Base-by-base conservation (phyloP, 2,888 invertebrate genomes). In the Achlya flavicornis region DNA sequence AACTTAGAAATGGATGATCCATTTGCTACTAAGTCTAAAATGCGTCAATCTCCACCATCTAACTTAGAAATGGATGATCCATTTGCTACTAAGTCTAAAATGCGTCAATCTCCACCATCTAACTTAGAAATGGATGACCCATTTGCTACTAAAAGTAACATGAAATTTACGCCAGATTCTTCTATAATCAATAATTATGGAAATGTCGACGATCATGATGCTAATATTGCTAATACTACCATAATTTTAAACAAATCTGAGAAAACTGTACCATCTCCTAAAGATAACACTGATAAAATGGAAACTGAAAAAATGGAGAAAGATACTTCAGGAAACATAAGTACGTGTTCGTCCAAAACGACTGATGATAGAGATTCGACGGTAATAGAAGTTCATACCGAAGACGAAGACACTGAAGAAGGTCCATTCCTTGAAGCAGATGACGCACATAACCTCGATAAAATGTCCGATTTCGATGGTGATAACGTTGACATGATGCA, bases 401-500 rank as follows among this genome's bases (percentile, higher is more conserved):
- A 93, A 80, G 91, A 92, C 68, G 93, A 93, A 78, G 93, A 93
- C 69, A 93, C 93, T 8, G 71, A 88, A 58, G 93, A 93, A 78
- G 93, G 92, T 11, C 92, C 93, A 16, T 92, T 92, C 68, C 73
- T 92, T 8, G 92, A 92, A 77, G 73, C 72, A 12, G 88, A 89
- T n/a, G 88, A 90, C 64, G 70, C 80, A 11, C 66, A 70, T 58
- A 80, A 81, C 12, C 62, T 57, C 60, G 79, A 85, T 5, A 86
- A 88, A 75, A 67, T 80, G 10, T 68, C 78, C 35, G 80, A 82
- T 57, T 77, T 83, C 61, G 78, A 79, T 62, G 67, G 66, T 60
- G 80, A 79, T 46, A 81, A 83, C 63, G 71, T 72, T 48, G 86
- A 91, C 66, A 83, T 87, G 81, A 86, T 88, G 77, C 80, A 87